Conservation (phyloP, 2,888 invertebrate species). For the Eutolmus rufibarbis region DNA sequence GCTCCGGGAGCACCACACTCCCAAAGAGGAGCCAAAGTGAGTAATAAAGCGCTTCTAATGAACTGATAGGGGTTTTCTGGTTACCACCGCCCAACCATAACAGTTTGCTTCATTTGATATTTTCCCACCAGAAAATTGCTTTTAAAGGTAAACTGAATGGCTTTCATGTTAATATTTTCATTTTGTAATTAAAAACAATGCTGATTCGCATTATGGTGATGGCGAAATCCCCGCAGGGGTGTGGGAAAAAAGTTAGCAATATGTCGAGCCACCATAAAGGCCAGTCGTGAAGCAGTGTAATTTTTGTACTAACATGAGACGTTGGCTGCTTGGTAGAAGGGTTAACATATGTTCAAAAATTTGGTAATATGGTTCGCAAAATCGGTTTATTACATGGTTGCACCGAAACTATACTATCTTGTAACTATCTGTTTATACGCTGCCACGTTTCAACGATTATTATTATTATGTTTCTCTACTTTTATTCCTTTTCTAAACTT, state of each 20-base stretch:
- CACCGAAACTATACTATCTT: background rate
- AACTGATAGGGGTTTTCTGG: slow-evolving; percentile 15
- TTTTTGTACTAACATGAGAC: background rate
- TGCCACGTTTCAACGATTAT: background rate
- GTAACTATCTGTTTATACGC: background rate
- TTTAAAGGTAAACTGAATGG: slow-evolving; percentile 10
- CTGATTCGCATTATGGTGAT: background rate
- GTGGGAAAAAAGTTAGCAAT: background rate
- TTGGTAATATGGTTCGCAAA: background rate
- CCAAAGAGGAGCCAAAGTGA: slow-evolving; percentile 9
- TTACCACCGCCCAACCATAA: background rate
- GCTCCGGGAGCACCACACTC: background rate
- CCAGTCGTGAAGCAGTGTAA: background rate
- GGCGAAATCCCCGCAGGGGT: background rate
- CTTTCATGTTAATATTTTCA: background rate
- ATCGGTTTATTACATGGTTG: background rate
- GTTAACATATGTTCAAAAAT: background rate
- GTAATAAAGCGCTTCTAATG: slow-evolving; percentile 35
- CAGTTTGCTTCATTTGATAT: slow-evolving; percentile 14
- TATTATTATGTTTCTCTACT: background rate
- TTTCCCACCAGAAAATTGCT: slow-evolving; percentile 14
- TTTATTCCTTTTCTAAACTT: background rate
- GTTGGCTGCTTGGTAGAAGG: background rate
- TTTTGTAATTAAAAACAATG: slow-evolving; percentile 8
- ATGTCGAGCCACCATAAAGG: background rate